phyloP scores from a whole-genome alignment of 2,797 vertebrate species.

The Erithacus rubecula region DNA sequence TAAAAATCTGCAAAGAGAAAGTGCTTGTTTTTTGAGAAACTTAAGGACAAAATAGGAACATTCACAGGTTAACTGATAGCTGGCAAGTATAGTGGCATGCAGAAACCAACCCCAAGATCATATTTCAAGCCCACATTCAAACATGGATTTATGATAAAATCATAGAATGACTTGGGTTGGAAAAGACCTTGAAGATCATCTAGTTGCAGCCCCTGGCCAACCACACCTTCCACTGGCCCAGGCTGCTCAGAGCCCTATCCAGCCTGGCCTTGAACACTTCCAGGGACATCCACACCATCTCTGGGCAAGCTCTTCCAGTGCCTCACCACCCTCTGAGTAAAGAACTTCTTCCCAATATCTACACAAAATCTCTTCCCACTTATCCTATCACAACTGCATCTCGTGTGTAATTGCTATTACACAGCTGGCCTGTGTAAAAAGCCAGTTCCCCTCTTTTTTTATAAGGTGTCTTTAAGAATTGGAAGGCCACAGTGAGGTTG shows the following conservation, averaged over 20 bases:
- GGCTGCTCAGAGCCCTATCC: neutral
- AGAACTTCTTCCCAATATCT: neutral
- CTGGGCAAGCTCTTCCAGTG: neutral
- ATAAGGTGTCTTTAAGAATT: neutral
- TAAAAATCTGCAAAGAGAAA: neutral
- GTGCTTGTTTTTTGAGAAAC: neutral
- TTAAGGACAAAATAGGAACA: neutral
- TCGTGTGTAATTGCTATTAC: neutral
- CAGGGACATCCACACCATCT: neutral
- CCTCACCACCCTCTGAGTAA: neutral
- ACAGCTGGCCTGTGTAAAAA: neutral
- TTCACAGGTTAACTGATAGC: neutral
- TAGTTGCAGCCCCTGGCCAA: neutral
- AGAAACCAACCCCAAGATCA: neutral
- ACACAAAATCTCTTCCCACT: neutral
- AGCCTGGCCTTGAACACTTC: neutral
- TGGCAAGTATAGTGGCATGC: neutral
- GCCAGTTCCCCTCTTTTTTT: neutral
- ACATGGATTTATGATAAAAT: neutral
- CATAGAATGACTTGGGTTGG: neutral
- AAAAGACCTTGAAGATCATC: neutral
- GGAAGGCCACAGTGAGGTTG: neutral
- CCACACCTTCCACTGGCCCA: neutral
- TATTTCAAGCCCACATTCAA: neutral
- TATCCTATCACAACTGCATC: neutral